These are phyloP conservation scores for Takifugu bimaculatus DNA, from an alignment of 2,113 vertebrate species.

Conservation along the genomic window DNA sequence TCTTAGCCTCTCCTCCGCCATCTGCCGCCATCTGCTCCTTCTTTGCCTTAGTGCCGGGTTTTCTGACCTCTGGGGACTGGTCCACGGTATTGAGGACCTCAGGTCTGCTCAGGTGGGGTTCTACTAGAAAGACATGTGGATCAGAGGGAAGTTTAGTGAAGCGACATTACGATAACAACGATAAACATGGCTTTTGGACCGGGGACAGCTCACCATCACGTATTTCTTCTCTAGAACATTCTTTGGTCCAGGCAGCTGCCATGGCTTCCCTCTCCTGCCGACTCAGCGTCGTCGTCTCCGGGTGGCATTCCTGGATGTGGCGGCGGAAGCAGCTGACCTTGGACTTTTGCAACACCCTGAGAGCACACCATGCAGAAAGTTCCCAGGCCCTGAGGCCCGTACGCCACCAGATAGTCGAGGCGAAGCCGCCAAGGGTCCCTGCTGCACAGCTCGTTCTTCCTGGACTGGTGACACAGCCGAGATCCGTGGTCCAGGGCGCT, in stretches of 20 bases:
- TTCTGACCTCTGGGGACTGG: constrained; percentile 5
- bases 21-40: constrained; percentile 34
- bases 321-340: constrained; percentile 83
- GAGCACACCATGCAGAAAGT: constrained; percentile 88
- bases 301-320: constrained; percentile 85
- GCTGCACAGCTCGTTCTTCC: constrained; percentile 62
- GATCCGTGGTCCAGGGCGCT: constrained; percentile 25
- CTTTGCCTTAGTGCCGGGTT: constrained; percentile 24
- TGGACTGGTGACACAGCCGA: constrained; percentile 37
- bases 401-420: constrained; percentile 85
- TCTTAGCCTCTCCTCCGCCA: constrained; percentile 12
- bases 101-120: constrained; percentile 34
- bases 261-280: constrained; percentile 74
- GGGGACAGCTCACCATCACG: constrained; percentile 57
- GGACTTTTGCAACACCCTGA: constrained; percentile 76
- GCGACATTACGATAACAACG: too few relatives aligned
- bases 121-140: constrained; percentile 19
- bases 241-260: constrained; percentile 84
- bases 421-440: constrained; percentile 80
- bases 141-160: too few relatives aligned
- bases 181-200: too few relatives aligned
- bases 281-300: constrained; percentile 78
- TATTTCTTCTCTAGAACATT: constrained; percentile 49
- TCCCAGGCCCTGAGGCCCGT: constrained; percentile 78
- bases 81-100: not conserved